Conservation (phyloP, 2,797 vertebrate species). For the Peromyscus aztecus region DNA sequence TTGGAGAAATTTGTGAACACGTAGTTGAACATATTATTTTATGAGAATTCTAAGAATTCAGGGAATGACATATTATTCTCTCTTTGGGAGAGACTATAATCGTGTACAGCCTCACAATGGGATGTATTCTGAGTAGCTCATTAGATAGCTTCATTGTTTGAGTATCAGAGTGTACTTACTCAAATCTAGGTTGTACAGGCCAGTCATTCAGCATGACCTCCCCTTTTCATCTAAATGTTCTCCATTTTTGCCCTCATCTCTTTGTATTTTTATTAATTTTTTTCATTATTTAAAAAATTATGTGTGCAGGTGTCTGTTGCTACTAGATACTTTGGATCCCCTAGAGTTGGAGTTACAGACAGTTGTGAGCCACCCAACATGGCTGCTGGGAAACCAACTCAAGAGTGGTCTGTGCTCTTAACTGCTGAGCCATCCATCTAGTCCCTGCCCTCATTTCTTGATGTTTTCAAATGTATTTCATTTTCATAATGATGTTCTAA, state of each 20-base stretch:
- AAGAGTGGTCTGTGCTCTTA: not conserved
- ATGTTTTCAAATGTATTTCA: conserved; percentile 20
- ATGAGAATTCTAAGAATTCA: not conserved
- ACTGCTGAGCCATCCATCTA: not conserved
- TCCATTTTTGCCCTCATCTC: not conserved
- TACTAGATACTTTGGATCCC: not conserved
- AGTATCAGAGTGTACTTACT: not conserved
- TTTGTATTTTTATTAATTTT: not conserved
- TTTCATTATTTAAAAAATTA: not conserved
- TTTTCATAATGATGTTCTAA: not conserved
- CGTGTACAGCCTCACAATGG: not conserved
- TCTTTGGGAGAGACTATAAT: not conserved
- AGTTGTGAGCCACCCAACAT: no score
- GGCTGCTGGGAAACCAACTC: not conserved
- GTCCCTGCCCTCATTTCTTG: not conserved
- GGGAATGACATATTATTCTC: not conserved
- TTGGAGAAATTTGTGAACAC: conserved; percentile 16
- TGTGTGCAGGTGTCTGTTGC: not conserved
- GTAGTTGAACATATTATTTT: conserved; percentile 32
- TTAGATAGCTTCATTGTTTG: not conserved
- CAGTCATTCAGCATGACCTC: not conserved
- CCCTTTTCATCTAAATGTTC: not conserved
- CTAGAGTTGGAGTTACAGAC: not conserved
- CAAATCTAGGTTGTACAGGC: not conserved
- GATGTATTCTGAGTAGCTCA: not conserved